These are phyloP conservation scores for Mellilla xanthometata DNA, from an alignment of 2,888 invertebrate genomes.

Conservation along the genomic window DNA sequence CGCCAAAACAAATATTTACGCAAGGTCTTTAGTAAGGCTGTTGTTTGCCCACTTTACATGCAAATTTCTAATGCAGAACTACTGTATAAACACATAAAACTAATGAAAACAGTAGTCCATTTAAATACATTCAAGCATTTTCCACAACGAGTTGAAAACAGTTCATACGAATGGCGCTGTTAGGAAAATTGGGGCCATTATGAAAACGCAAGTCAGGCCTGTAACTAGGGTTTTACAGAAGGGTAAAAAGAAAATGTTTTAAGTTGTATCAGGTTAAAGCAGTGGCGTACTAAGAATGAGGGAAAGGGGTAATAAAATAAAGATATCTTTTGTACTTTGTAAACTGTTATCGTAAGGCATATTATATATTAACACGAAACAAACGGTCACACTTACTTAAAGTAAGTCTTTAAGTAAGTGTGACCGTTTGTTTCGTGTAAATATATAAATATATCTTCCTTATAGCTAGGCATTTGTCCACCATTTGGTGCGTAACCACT, in stretches of 20 bases:
- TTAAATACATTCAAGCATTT: slow-evolving; percentile 20
- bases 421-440: too few relatives aligned
- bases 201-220: slow-evolving; percentile 38
- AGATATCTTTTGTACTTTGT: too few relatives aligned
- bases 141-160: slow-evolving; percentile 24
- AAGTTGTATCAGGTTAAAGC: too few relatives aligned
- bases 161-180: slow-evolving; percentile 25
- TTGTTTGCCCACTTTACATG: slow-evolving; percentile 10
- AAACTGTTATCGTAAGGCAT: too few relatives aligned
- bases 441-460: too few relatives aligned
- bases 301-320: too few relatives aligned
- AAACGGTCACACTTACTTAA: too few relatives aligned
- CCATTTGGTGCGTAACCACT: too few relatives aligned
- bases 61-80: slow-evolving; percentile 18
- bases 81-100: slow-evolving; percentile 22
- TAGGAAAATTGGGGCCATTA: slow-evolving; percentile 35
- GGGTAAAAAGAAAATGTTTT: neutral
- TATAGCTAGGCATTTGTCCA: too few relatives aligned
- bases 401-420: too few relatives aligned
- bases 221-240: neutral
- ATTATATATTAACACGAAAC: too few relatives aligned
- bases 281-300: too few relatives aligned
- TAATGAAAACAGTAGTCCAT: slow-evolving; percentile 24
- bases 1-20: slow-evolving; percentile 5
- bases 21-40: slow-evolving; percentile 6